Evolutionary conservation across 2,797 vertebrate genomes (phyloP).

Genomic region (Borostomias antarcticus): DNA sequence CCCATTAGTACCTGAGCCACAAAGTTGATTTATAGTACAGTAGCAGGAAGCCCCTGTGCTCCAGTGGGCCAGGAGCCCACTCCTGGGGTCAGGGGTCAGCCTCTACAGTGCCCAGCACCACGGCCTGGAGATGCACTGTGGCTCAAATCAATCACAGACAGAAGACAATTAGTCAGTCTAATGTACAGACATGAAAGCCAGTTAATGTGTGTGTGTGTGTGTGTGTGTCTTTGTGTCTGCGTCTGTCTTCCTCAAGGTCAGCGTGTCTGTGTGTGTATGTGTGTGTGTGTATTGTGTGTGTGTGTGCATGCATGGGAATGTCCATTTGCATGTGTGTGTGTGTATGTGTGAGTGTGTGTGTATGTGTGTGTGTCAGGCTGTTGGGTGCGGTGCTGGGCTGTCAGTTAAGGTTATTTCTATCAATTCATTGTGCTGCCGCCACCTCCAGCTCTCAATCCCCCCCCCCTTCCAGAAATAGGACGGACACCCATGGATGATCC

Average conservation of each 20-base stretch:
- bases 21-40: conserved; percentile 9
- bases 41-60: neutral
- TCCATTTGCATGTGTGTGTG: conserved; percentile 8
- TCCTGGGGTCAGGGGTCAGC: conserved; percentile 12
- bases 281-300: neutral
- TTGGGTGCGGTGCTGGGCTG: conserved; percentile 29
- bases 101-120: neutral
- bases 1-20: conserved; percentile 7
- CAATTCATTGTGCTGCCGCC: conserved; percentile 5
- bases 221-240: conserved; percentile 4
- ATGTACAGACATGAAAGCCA: neutral
- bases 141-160: neutral
- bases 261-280: neutral
- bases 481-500: conserved; percentile 24
- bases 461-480: conserved; percentile 30
- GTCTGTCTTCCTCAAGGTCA: no score
- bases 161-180: neutral
- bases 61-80: conserved; percentile 22
- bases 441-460: neutral
- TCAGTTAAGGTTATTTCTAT: conserved; percentile 33
- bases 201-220: neutral
- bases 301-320: neutral
- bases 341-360: conserved; percentile 3
- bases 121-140: neutral
- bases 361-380: neutral